Base-by-base conservation (phyloP, 2,113 vertebrate species). In the Hucho hucho region DNA sequence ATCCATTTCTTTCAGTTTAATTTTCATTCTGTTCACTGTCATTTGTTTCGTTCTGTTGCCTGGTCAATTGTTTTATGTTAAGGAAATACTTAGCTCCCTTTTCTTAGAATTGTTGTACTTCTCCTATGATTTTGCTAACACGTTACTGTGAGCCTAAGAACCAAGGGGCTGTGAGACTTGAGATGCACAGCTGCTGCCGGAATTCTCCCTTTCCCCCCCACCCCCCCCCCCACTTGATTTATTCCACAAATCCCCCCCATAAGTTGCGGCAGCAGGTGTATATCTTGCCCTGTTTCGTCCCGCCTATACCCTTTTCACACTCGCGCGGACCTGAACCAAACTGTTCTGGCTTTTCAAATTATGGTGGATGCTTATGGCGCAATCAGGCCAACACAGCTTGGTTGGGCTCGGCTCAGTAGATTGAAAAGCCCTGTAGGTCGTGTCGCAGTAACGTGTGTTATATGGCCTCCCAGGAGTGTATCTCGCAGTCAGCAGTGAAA, bases 401-500 rank as follows among this genome's bases (percentile, higher is more conserved):
- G 37, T 37, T 37, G 6, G 37, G 37, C 37, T 37, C 37, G 7
- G 1, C 37, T 43, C 9, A 43, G 37, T 43, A 43, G 37, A 9
- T 43, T 43, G 37, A 43, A 43, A 43, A 43, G 37, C 37, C 37
- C 37, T 11, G 37, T 11, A 43, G 37, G 13, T 25, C 6, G 29
- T 56, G 25, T 5, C 11, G 12, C 20, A 43, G 96, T 97, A 95
- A 96, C 18, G 29, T 94, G 90, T 95, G 93, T 93, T 96, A 53
- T 94, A 90, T 95, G 96, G 94, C 96, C 97, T 97, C 96, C 96
- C 95, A 99, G 98, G 98, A 99, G 96, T 98, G 97, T 98, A 99
- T 99, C 98, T 99, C 98, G 96, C 96, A 99, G 95, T 99, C 98
- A 99, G 98, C 98, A 95, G 97, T 99, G 98, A 99, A 97, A 97